phyloP scores from a whole-genome alignment of 2,113 vertebrate genomes.

The Scolopax mira region DNA sequence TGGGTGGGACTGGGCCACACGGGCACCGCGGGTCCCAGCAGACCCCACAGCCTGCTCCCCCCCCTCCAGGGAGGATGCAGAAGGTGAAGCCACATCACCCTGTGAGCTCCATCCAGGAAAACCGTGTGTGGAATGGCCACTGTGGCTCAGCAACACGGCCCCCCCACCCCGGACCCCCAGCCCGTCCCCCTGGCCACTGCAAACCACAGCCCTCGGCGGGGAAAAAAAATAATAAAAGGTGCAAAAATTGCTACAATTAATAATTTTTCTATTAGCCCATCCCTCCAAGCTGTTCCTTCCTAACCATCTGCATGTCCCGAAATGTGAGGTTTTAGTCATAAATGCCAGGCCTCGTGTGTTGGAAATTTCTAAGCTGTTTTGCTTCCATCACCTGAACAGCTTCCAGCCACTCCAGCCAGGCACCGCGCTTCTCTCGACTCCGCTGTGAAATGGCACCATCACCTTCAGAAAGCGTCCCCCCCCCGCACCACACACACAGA shows the following conservation, averaged over 20 bases:
- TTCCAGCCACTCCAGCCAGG: constrained; percentile 12
- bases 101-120: fast-evolving
- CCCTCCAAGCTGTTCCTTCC: constrained; percentile 65
- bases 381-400: constrained; percentile 47
- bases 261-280: constrained; percentile 40
- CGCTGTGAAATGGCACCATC: fast-evolving
- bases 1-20: fast-evolving
- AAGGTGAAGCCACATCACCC: fast-evolving
- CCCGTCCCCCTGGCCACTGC: not conserved
- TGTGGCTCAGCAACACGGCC: fast-evolving
- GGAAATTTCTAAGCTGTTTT: constrained; percentile 41
- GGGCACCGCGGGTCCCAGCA: not conserved
- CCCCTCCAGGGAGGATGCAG: fast-evolving
- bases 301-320: constrained; percentile 59
- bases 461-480: fast-evolving
- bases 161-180: fast-evolving
- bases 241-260: not conserved
- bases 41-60: fast-evolving
- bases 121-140: fast-evolving
- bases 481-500: fast-evolving
- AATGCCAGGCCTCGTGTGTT: constrained; percentile 48
- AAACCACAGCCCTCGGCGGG: fast-evolving
- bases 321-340: constrained; percentile 63
- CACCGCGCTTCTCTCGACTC: not conserved
- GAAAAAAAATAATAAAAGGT: not conserved